Percentiles rank a stretch among this genome's conserved stretches.
Evolutionary conservation across 1,140 invertebrate species (phyloP).

Genomic region (Plutomurus gul): DNA sequence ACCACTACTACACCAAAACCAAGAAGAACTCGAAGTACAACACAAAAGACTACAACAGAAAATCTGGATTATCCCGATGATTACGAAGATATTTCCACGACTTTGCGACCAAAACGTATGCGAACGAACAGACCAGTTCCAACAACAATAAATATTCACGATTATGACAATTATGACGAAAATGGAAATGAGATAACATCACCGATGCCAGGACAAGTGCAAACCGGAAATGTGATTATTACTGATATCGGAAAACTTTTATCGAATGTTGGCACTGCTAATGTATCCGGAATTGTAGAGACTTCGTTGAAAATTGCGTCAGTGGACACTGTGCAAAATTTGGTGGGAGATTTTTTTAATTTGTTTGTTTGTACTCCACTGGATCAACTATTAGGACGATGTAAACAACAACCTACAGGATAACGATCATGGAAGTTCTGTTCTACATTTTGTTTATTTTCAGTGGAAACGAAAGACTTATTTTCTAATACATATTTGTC

Average conservation of each 20-base stretch:
- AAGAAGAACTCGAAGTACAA: background rate
- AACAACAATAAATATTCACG: too few relatives aligned
- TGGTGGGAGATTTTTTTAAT: background rate
- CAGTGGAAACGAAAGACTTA: too few relatives aligned
- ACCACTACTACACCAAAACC: background rate
- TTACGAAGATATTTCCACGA: too few relatives aligned
- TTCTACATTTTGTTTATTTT: too few relatives aligned
- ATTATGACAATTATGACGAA: background rate
- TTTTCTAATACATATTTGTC: too few relatives aligned
- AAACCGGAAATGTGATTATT: background rate
- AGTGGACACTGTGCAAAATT: background rate
- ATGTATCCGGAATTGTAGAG: conserved; percentile 17
- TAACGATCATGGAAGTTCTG: too few relatives aligned
- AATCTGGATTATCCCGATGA: background rate
- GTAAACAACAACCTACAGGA: background rate
- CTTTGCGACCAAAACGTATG: too few relatives aligned
- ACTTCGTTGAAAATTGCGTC: background rate
- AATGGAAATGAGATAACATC: background rate
- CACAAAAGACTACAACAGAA: background rate
- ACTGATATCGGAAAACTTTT: background rate
- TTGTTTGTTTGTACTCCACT: background rate
- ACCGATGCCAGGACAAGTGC: background rate
- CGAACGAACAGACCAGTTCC: too few relatives aligned
- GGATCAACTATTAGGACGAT: background rate
- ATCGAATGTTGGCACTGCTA: background rate